Evolutionary conservation across 2,797 vertebrate genomes (phyloP), one percentile per base, ranked within the genome.

Genomic region (Enteromius unitaeniatus): DNA sequence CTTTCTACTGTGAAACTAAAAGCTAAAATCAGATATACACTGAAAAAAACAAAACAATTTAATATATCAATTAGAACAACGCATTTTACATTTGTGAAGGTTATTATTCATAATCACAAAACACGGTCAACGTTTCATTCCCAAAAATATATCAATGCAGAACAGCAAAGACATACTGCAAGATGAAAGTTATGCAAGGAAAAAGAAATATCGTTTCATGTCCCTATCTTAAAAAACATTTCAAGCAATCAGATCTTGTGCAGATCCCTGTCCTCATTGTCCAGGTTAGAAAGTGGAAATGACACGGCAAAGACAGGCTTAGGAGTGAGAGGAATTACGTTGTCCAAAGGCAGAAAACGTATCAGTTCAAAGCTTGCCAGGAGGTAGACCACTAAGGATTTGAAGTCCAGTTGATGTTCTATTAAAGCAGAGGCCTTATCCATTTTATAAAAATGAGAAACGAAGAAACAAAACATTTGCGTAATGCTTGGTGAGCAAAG

Each of bases 121-220:
- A 82, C 80, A 75, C 70, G 1, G 42, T 74, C 81, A 83, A 83
- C 82, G 93, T 91, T 93, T 93, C 92, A 93, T 91, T 90, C 88
- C 91, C 91, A 91, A 93, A 94, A 91, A 92, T 91, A 92, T 85
- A 88, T 79, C 81, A 91, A 96, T 91, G 94, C 88, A 94, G 92
- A 90, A 95, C 95, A 89, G 94, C 90, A 94, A 95, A 96, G 95
- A 94, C 96, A 76, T 76, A 55, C 49, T 93, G 93, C 92, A 93
- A 88, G 93, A 92, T 94, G 94, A 94, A 95, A 93, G 93, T 93
- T 94, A 96, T 92, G 94, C 96, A 95, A 95, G 94, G 94, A 96
- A 95, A 95, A 95, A 95, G 97, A 97, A 98, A 97, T 93, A 97
- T 96, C 95, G 94, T 97, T 97, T 95, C 89, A 96, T 97, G 97